Conservation (phyloP, 2,888 invertebrate species). For the Drosophila mercatorum region DNA sequence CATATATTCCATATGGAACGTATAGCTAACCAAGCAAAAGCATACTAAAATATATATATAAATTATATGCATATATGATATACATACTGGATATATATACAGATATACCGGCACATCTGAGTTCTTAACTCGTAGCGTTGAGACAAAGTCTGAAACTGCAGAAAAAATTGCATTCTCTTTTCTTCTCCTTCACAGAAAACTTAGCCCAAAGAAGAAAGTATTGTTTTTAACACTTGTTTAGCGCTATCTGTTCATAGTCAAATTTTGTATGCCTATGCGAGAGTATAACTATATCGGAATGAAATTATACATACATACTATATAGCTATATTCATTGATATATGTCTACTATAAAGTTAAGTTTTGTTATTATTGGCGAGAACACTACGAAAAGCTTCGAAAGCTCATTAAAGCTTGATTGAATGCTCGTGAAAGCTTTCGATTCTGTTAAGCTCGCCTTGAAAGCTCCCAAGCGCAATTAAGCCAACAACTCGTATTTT, state of each 20-base stretch:
- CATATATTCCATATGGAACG: slow-evolving; percentile 1
- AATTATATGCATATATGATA: slow-evolving; percentile 6
- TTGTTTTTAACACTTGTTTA: slow-evolving; percentile 1
- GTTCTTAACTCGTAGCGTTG: slow-evolving; percentile 38
- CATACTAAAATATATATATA: slow-evolving; percentile 12
- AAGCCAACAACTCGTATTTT: background rate
- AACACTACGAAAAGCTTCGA: too few relatives aligned
- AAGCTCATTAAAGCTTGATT: background rate
- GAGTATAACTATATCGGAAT: slow-evolving; percentile 9
- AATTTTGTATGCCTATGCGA: slow-evolving; percentile 16
- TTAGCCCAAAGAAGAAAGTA: background rate
- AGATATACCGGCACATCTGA: slow-evolving; percentile 36
- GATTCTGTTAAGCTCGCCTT: too few relatives aligned
- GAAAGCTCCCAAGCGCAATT: background rate
- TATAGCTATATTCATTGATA: background rate
- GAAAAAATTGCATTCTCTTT: slow-evolving; percentile 12
- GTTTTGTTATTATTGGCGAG: background rate
- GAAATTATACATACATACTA: background rate
- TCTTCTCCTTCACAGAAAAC: background rate
- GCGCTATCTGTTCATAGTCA: slow-evolving; percentile 5
- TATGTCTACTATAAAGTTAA: background rate
- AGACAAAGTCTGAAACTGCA: slow-evolving; percentile 62
- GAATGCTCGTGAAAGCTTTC: too few relatives aligned
- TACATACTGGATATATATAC: slow-evolving; percentile 5
- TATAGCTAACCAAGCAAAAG: background rate